A percentile compares a stretch with the other conserved stretches of the same genome.
phyloP scores from a whole-genome alignment of 2,888 invertebrate genomes.

The Andrena dorsata region DNA sequence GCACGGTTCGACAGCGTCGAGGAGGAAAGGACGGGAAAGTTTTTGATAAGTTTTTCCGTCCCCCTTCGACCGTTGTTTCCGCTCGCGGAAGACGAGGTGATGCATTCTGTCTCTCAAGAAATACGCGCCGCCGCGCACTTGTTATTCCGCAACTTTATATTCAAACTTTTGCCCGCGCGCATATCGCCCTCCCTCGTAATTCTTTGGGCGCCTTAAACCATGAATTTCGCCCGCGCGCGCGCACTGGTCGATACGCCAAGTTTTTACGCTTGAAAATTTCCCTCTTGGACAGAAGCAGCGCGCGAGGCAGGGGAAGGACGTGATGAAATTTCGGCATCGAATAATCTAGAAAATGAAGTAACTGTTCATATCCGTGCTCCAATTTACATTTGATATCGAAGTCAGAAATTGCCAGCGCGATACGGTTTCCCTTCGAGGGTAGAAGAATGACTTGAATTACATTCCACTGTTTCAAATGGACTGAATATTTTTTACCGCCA shows the following conservation, averaged over 20 bases:
- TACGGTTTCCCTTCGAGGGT: too few relatives aligned
- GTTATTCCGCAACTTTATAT: conserved; percentile 34
- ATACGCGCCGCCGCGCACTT: conserved; percentile 20
- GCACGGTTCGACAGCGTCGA: conserved; percentile 38
- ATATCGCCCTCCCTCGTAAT: conserved; percentile 6
- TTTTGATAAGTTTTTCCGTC: conserved; percentile 60
- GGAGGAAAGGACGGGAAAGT: conserved; percentile 50
- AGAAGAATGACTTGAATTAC: too few relatives aligned
- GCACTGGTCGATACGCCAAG: neutral
- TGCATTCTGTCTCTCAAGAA: conserved; percentile 20
- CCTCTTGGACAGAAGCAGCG: neutral
- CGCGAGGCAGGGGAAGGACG: neutral
- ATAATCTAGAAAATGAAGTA: too few relatives aligned
- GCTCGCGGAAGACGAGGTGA: conserved; percentile 11
- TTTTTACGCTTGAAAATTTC: neutral
- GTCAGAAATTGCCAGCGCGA: too few relatives aligned
- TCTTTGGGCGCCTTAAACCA: neutral
- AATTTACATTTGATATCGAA: too few relatives aligned
- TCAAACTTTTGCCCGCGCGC: conserved; percentile 23
- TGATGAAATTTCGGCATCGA: too few relatives aligned
- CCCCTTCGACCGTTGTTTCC: conserved; percentile 26
- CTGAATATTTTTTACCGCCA: too few relatives aligned
- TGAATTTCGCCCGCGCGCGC: neutral
- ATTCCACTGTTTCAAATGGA: too few relatives aligned
- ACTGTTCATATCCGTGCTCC: too few relatives aligned